These are phyloP conservation scores for Archivesica marissinica DNA, from an alignment of 1,140 invertebrate species.

Conservation along the genomic window DNA sequence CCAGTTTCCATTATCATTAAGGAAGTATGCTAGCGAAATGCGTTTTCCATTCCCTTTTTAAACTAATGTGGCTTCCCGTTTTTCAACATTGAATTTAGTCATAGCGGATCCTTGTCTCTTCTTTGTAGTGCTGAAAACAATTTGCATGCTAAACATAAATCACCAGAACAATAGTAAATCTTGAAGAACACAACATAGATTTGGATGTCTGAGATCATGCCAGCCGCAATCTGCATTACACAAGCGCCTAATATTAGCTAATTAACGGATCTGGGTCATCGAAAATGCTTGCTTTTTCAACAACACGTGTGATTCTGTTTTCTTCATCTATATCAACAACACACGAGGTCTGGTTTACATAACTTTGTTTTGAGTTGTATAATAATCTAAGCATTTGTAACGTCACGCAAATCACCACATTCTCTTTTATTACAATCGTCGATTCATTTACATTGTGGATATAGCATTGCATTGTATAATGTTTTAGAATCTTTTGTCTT, in stretches of 20 bases:
- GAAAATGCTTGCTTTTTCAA: conserved; percentile 46
- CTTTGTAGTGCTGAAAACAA: conserved; percentile 16
- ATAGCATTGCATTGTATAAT: no score
- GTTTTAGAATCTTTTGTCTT: no score
- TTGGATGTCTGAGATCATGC: conserved; percentile 40
- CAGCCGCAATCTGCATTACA: conserved; percentile 46
- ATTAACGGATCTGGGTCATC: conserved; percentile 58
- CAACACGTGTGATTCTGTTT: conserved; percentile 55
- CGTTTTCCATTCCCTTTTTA: no score
- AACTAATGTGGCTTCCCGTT: no score
- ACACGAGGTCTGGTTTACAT: background rate
- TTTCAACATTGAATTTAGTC: background rate
- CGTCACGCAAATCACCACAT: no score
- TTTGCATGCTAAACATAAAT: conserved; percentile 16
- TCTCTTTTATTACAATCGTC: no score
- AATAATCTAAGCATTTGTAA: background rate
- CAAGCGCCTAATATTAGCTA: conserved; percentile 50
- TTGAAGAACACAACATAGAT: conserved; percentile 24
- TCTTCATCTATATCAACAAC: conserved; percentile 28
- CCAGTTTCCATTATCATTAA: no score
- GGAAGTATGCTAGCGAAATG: no score
- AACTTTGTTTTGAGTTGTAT: background rate
- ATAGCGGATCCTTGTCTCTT: no score
- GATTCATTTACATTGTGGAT: no score
- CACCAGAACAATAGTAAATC: conserved; percentile 19